Conservation (phyloP, 2,888 invertebrate genomes). For the Cryptus armator region DNA sequence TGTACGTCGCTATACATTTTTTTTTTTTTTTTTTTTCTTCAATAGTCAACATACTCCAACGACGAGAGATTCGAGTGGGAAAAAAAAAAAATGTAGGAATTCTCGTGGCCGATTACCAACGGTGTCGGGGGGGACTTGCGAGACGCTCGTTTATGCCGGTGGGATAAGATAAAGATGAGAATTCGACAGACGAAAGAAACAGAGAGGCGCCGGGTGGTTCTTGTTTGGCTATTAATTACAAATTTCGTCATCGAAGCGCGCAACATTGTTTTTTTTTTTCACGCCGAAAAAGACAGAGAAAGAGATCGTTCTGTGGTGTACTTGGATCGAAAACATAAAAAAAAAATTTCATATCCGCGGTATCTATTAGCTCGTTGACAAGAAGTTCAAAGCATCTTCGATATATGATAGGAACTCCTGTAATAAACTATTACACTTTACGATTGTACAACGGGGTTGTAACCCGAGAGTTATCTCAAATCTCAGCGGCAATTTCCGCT, state of each 20-base stretch:
- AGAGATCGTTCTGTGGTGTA: not conserved
- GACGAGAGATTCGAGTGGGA: not conserved
- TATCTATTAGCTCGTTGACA: no score
- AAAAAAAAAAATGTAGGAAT: conserved; percentile 15
- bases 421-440: not conserved
- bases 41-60: conserved; percentile 27
- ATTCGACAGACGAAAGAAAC: not conserved
- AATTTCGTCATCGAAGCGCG: conserved; percentile 8
- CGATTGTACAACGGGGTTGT: not conserved
- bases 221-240: conserved; percentile 36
- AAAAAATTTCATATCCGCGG: no score
- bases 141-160: no score
- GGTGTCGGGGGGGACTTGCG: conserved; percentile 4
- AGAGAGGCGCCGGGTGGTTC: conserved; percentile 20
- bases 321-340: not conserved
- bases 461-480: not conserved
- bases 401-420: no score
- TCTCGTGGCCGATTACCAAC: conserved; percentile 27
- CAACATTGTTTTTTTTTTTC: conserved; percentile 22
- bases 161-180: no score
- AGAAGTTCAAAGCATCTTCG: no score
- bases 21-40: not conserved
- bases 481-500: conserved; percentile 2
- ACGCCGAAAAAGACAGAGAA: not conserved
- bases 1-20: not conserved